These are phyloP conservation scores for Lepilemur ruficaudatus DNA, from an alignment of 2,797 vertebrate species.

Conservation along the genomic window DNA sequence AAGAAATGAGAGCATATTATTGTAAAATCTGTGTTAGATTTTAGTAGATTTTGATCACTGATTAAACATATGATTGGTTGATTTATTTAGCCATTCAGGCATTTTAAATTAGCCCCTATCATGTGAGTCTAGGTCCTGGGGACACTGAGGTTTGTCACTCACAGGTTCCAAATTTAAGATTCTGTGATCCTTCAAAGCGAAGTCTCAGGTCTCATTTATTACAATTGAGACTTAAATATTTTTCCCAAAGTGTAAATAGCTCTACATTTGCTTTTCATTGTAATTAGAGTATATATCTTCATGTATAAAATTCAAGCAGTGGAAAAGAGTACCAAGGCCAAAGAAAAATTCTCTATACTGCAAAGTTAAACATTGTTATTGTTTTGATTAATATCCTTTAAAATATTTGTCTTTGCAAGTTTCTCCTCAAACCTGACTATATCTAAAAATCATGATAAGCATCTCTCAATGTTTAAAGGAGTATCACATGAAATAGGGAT, in stretches of 20 bases:
- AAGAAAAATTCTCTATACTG: background rate
- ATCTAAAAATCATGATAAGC: background rate
- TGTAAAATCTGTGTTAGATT: background rate
- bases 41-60: background rate
- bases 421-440: background rate
- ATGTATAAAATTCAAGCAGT: conserved; percentile 1
- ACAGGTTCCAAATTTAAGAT: background rate
- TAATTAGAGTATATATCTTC: background rate
- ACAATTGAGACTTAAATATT: background rate
- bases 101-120: background rate
- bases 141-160: background rate
- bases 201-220: background rate
- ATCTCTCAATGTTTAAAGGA: background rate
- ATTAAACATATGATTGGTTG: background rate
- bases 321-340: background rate
- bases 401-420: background rate
- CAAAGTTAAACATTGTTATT: background rate
- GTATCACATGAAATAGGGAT: background rate
- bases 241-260: background rate
- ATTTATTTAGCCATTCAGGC: background rate
- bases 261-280: background rate
- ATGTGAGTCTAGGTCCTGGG: background rate
- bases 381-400: background rate
- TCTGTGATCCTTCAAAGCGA: background rate
- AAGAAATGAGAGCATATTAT: background rate